Evolutionary conservation across 2,113 vertebrate genomes (phyloP).

Genomic region (Trematocara zebra): DNA sequence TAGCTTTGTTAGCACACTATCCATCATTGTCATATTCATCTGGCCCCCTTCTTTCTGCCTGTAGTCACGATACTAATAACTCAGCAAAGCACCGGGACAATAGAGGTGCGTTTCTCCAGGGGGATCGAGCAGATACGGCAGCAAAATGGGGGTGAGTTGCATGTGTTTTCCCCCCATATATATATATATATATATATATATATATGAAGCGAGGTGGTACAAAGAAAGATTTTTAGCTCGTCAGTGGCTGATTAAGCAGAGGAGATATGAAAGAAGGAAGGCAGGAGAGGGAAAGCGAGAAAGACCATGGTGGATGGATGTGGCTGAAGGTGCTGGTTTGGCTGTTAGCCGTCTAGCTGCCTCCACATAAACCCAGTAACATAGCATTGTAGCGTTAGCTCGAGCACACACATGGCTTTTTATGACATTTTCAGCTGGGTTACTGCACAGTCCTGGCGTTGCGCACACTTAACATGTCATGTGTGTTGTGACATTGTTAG

Average conservation of each 20-base stretch:
- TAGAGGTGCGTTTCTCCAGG: constrained; percentile 42
- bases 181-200: background rate
- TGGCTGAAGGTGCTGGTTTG: constrained; percentile 1
- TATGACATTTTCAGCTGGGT: background rate
- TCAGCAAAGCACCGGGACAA: constrained; percentile 41
- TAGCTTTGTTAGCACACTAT: constrained; percentile 43
- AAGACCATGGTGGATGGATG: constrained; percentile 38
- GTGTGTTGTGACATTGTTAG: constrained; percentile 41
- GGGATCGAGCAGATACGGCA: constrained; percentile 11
- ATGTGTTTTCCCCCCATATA: background rate
- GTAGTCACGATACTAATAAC: constrained; percentile 33
- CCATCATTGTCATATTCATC: constrained; percentile 53
- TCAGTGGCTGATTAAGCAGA: background rate
- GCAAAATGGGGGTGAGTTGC: constrained; percentile 65
- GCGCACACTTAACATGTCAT: background rate
- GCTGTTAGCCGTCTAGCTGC: constrained; percentile 2
- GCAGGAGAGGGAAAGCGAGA: background rate
- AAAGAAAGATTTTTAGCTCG: background rate
- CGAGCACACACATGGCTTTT: background rate
- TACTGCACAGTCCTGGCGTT: background rate
- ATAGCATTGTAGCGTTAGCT: background rate
- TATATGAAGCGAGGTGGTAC: background rate
- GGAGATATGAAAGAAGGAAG: background rate
- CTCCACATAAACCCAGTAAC: background rate
- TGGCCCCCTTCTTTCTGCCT: constrained; percentile 16